A percentile compares a stretch with the other conserved stretches of the same genome.
These are phyloP conservation scores for Cervus canadensis DNA, from an alignment of 2,113 vertebrate genomes.

Conservation along the genomic window DNA sequence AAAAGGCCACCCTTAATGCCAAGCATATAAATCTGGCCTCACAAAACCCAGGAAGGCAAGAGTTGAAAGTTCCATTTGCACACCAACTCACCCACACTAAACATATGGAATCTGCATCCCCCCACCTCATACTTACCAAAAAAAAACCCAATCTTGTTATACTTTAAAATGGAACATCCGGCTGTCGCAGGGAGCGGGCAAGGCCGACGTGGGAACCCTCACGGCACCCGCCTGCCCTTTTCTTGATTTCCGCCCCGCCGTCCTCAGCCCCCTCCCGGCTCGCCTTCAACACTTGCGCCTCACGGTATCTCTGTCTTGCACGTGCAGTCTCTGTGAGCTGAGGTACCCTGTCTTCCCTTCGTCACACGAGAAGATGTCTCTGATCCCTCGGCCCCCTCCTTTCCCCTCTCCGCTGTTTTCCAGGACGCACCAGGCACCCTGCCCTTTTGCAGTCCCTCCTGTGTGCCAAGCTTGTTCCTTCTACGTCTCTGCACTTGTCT, in stretches of 20 bases:
- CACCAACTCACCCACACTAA: neutral
- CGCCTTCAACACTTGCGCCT: rapidly evolving
- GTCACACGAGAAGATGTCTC: rapidly evolving
- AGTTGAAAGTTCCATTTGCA: conserved; percentile 8
- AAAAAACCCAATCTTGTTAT: neutral
- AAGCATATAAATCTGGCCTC: conserved; percentile 46
- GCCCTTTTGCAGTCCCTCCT: neutral
- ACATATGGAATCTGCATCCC: conserved; percentile 41
- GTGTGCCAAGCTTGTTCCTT: neutral
- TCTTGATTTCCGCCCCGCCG: neutral
- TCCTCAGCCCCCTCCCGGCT: neutral
- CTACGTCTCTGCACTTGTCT: neutral
- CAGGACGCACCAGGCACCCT: neutral
- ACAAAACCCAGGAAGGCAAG: conserved; percentile 17
- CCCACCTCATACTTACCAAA: neutral
- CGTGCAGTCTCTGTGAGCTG: neutral
- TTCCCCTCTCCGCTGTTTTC: neutral
- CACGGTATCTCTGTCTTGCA: rapidly evolving
- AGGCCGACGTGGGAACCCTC: rapidly evolving
- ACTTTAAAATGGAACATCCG: conserved; percentile 28
- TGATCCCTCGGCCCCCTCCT: neutral
- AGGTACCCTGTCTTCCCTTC: neutral
- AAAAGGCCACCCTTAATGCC: neutral
- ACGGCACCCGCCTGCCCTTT: neutral
- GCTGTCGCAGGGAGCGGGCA: neutral